A percentile compares a stretch with the other conserved stretches of the same genome.
Conservation (phyloP, 1,140 invertebrate genomes). For the Aphelinus atriplicis region DNA sequence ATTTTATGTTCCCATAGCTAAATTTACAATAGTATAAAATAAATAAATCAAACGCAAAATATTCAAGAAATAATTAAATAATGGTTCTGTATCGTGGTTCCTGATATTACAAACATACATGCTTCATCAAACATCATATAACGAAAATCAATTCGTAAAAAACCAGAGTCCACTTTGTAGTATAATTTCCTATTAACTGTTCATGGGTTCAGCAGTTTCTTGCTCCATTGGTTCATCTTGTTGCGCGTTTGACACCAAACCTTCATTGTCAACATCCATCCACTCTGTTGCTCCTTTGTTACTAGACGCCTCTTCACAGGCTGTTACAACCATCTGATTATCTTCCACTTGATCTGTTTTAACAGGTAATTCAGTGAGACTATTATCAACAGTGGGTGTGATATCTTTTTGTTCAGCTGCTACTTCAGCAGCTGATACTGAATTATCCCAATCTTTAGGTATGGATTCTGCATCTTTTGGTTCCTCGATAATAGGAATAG, state of each 20-base stretch:
- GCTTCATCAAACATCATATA: slow-evolving; percentile 20
- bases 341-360: slow-evolving; percentile 22
- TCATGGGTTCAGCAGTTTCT: slow-evolving; percentile 53
- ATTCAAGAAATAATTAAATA: slow-evolving; percentile 10
- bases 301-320: slow-evolving; percentile 20
- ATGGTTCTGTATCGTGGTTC: slow-evolving; percentile 13
- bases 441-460: slow-evolving; percentile 41
- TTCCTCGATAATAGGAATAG: slow-evolving; percentile 57
- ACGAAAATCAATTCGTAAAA: slow-evolving; percentile 40
- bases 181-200: slow-evolving; percentile 57
- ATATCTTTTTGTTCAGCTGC: slow-evolving; percentile 33
- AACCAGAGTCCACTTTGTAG: slow-evolving; percentile 34
- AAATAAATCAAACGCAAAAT: slow-evolving; percentile 10
- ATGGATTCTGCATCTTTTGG: slow-evolving; percentile 50
- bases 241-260: slow-evolving; percentile 46
- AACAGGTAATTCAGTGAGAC: slow-evolving; percentile 12
- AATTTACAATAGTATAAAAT: no score
- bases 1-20: not conserved
- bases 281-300: slow-evolving; percentile 46
- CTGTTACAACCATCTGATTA: slow-evolving; percentile 22
- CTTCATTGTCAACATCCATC: slow-evolving; percentile 62
- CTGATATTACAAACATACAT: slow-evolving; percentile 24
- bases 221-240: slow-evolving; percentile 62
- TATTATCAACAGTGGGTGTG: slow-evolving; percentile 3
- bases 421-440: slow-evolving; percentile 40